phyloP scores from a whole-genome alignment of 2,113 vertebrate species.

The Dicentrarchus labrax region DNA sequence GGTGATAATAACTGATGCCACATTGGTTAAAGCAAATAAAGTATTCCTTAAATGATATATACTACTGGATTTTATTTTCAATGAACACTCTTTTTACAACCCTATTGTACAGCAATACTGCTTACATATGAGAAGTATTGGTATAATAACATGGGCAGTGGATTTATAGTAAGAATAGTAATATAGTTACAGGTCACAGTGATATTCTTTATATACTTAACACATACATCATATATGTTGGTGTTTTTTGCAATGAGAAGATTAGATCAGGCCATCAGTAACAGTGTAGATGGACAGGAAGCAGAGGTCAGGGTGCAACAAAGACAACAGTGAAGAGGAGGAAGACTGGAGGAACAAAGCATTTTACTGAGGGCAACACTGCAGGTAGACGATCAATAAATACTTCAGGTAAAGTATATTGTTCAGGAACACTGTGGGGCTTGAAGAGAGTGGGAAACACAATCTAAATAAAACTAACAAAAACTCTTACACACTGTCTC shows the following conservation, averaged over 20 bases:
- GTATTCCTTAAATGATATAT: conserved; percentile 10
- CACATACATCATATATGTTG: conserved; percentile 16
- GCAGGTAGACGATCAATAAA: not conserved
- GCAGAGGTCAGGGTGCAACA: not conserved
- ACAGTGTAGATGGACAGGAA: not conserved
- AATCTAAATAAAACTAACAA: not conserved
- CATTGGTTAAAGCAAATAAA: conserved; percentile 46
- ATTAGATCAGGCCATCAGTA: not conserved
- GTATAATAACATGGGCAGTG: not conserved
- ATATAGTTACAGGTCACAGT: not conserved
- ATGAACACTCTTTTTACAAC: conserved; percentile 34
- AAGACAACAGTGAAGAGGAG: not conserved
- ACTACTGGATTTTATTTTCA: conserved; percentile 74
- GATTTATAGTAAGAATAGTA: conserved; percentile 20
- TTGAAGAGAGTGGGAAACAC: not conserved
- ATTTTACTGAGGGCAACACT: not conserved
- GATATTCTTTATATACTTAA: conserved; percentile 4
- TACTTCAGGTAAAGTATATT: not conserved
- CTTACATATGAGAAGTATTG: conserved; percentile 33
- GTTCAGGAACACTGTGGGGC: too few species aligned
- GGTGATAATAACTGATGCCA: not conserved
- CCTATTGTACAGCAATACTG: conserved; percentile 24
- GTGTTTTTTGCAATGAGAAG: not conserved
- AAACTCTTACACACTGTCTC: not conserved
- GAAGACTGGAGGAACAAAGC: not conserved